Base-by-base conservation (phyloP, 2,113 vertebrate species). In the Hypocryptadius cinnamomeus region DNA sequence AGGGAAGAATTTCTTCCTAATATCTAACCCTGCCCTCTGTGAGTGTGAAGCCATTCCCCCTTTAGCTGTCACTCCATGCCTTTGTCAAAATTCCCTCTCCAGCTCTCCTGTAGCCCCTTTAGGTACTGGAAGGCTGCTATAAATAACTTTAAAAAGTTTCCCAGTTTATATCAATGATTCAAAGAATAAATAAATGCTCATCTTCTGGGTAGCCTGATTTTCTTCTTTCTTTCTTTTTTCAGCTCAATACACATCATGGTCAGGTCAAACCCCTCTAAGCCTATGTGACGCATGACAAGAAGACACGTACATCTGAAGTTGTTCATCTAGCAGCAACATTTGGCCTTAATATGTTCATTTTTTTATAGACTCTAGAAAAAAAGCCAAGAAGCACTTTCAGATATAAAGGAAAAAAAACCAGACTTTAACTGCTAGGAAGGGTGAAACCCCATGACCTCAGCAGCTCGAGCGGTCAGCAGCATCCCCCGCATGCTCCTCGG, bases 261-360 rank as follows among this genome's bases (percentile, higher is more conserved):
- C 48, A 63, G 60, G 40, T 20, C 11, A 45, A 15, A 20, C 16
- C 30, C 51, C 2, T 5, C 48, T 50, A 71, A 94, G 30, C 5
- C 24, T 40, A 35, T 22, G 40, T 3, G 8, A 78, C 1, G 3
- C 71, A 73, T 2, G 5, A 79, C 39, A 92, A 79, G 71, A 71
- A 35, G 76, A 85, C 82, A 66, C 0, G 0, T 51, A 63, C 21
- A 39, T 82, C 68, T 88, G 79, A 90, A 96, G 88, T 42, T 95
- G 93, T 85, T 96, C 93, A 95, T 94, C 90, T 94, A 74, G 92
- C 77, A 91, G 90, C 85, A 95, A 51, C n/a, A 11, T 71, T 90
- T 93, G 57, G 40, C 77, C 90, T 93, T 93, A 65, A 51, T 77
- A 76, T 69, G 64, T 93, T 93, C 54, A 6, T 82, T 78, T 74